Evolutionary conservation across 2,888 invertebrate species (phyloP), one percentile per base, ranked within the genome.

Genomic region (Lutraria lutraria): DNA sequence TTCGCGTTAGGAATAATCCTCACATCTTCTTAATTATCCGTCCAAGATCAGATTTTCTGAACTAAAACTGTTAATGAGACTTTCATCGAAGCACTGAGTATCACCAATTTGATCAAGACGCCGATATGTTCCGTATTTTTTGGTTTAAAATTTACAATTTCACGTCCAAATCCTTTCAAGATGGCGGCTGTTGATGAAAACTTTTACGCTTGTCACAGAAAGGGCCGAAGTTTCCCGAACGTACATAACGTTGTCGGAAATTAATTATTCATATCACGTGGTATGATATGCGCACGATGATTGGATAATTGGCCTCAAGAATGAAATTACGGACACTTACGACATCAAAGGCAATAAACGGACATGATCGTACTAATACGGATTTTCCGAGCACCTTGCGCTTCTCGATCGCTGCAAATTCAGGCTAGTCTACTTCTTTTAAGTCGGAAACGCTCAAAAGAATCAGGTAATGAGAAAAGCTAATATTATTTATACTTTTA

Each of bases 131-230:
- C 88, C 90, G 92, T 91, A 93, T 92, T 91, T 92, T 89, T 87
- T 63, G 84, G 87, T 86, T 92, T 94, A 97, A 97, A 97, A 94
- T 97, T 97, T 97, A 97, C 98, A 98, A 97, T 98, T 97, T 97
- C 97, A 97, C 97, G 98, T 97, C 97, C 98, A 97, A 97, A 97
- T 97, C 98, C 98, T 98, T 98, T 98, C 98, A 98, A 98, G 98
- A 98, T 98, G 98, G 98, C 98, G 98, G 98, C 98, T 98, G 98
- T 98, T 98, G 98, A 98, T 98, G 98, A 98, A 98, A 98, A 98
- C 98, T 98, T 98, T 98, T 98, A 98, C 98, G 98, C 98, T 98
- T 98, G 98, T 98, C 98, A 98, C 98, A 98, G 98, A 97, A 97
- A 97, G 97, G 97, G 97, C 93, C 96, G 96, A 95, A 95, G 92